Conservation (phyloP, 1,140 invertebrate species). For the Cotesia glomerata region DNA sequence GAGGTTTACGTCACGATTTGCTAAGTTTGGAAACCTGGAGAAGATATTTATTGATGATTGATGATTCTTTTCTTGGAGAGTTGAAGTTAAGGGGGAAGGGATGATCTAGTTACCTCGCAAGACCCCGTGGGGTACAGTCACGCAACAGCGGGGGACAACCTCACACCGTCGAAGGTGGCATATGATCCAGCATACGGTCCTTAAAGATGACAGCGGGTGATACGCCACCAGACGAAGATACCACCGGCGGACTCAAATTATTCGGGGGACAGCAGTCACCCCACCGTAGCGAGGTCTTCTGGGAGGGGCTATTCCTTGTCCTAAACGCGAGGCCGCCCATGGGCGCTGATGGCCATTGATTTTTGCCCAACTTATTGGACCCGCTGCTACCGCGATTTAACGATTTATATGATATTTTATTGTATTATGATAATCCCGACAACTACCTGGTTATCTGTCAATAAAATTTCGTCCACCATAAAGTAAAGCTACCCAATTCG, state of each 20-base stretch:
- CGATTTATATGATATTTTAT: neutral
- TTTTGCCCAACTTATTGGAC: slow-evolving; percentile 50
- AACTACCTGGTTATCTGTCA: neutral
- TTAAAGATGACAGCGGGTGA: slow-evolving; percentile 43
- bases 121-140: slow-evolving; percentile 57
- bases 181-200: slow-evolving; percentile 49
- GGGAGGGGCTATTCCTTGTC: slow-evolving; percentile 92
- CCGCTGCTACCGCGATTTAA: slow-evolving; percentile 30
- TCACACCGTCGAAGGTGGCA: slow-evolving; percentile 56
- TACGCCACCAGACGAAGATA: slow-evolving; percentile 26
- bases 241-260: slow-evolving; percentile 49
- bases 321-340: slow-evolving; percentile 93
- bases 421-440: neutral
- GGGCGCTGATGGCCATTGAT: slow-evolving; percentile 70
- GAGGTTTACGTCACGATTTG: slow-evolving; percentile 52
- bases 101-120: slow-evolving; percentile 47
- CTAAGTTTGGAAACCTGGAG: slow-evolving; percentile 53
- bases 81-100: neutral
- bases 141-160: slow-evolving; percentile 63
- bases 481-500: neutral
- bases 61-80: neutral
- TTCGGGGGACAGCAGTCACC: slow-evolving; percentile 80
- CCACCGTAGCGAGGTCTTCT: slow-evolving; percentile 93
- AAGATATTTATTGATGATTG: slow-evolving; percentile 12
- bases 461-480: too few species aligned